phyloP scores from a whole-genome alignment of 2,888 invertebrate species.

The Ceratothoa steindachneri region DNA sequence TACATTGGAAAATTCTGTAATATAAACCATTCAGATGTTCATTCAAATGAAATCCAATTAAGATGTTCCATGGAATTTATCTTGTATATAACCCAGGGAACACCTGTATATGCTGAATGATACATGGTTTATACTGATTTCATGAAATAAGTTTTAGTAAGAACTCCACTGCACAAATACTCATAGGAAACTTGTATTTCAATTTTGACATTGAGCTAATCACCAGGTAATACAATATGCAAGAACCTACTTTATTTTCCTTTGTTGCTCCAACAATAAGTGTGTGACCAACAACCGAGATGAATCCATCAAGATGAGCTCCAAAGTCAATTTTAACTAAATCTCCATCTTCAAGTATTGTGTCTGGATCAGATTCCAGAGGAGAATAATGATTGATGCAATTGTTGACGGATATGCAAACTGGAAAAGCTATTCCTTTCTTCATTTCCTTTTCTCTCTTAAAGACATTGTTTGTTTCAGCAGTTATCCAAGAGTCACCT shows the following conservation, averaged over 20 bases:
- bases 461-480: slow-evolving; percentile 93
- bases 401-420: slow-evolving; percentile 96
- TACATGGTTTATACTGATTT: no score
- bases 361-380: slow-evolving; percentile 84
- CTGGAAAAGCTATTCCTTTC: slow-evolving; percentile 98
- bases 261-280: slow-evolving; percentile 75
- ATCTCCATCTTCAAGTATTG: slow-evolving; percentile 80
- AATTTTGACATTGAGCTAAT: no score
- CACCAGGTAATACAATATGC: no score
- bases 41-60: no score
- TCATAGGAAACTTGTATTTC: no score
- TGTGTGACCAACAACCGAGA: slow-evolving; percentile 96
- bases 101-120: no score
- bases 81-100: no score
- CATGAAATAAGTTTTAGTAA: no score
- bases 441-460: slow-evolving; percentile 97
- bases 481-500: slow-evolving; percentile 79
- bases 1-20: no score
- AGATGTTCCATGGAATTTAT: no score
- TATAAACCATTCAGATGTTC: no score
- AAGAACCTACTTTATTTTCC: slow-evolving; percentile 66
- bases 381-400: slow-evolving; percentile 99
- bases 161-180: no score
- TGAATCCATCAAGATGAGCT: slow-evolving; percentile 97
- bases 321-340: slow-evolving; percentile 94